Percentiles rank a stretch among this genome's conserved stretches.
These are phyloP conservation scores for Lerema accius DNA, from an alignment of 1,140 invertebrate species.

Conservation along the genomic window DNA sequence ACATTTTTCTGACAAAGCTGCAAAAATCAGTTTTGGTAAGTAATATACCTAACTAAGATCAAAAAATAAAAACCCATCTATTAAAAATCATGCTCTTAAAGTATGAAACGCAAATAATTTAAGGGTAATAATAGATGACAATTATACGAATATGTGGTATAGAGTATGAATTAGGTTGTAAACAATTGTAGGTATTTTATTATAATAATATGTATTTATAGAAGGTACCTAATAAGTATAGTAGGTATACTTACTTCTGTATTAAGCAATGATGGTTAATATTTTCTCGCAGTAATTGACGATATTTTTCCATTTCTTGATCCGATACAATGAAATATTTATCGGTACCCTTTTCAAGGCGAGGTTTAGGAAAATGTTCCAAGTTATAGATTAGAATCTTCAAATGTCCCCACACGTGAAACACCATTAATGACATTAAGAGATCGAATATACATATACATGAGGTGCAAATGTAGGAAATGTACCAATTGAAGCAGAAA, in stretches of 20 bases:
- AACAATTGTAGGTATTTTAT: no score
- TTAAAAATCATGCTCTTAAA: no score
- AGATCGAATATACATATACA: slow-evolving; percentile 41
- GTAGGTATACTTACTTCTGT: slow-evolving; percentile 39
- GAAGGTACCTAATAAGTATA: no score
- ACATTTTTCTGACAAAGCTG: slow-evolving; percentile 37
- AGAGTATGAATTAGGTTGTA: no score
- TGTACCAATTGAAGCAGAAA: slow-evolving; percentile 39
- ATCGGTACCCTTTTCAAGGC: neutral
- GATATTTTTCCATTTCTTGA: slow-evolving; percentile 29
- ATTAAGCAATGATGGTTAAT: slow-evolving; percentile 40
- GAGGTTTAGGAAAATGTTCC: slow-evolving; percentile 34
- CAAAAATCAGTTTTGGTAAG: slow-evolving; percentile 3
- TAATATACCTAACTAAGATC: no score
- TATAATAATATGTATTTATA: no score
- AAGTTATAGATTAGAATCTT: slow-evolving; percentile 42
- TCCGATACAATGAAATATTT: slow-evolving; percentile 27
- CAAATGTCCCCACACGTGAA: slow-evolving; percentile 47
- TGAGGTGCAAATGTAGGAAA: slow-evolving; percentile 32
- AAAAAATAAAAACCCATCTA: no score
- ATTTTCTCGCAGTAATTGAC: slow-evolving; percentile 28
- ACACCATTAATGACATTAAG: slow-evolving; percentile 40
- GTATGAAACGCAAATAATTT: no score
- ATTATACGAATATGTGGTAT: no score
- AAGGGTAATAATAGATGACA: no score